These are phyloP conservation scores for Spodoptera picta DNA, from an alignment of 2,888 invertebrate species.

Conservation along the genomic window DNA sequence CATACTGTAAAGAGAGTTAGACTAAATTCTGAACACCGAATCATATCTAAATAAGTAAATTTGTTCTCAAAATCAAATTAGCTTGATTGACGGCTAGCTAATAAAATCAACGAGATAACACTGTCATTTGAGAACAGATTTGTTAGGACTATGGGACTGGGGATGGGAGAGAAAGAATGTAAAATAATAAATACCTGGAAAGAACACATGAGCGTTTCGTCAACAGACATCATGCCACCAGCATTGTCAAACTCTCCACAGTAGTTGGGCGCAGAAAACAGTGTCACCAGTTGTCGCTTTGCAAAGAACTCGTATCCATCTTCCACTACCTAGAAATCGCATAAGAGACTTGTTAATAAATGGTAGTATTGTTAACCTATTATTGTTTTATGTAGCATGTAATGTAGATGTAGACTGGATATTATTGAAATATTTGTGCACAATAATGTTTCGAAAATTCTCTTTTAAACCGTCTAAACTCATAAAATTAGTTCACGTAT, in stretches of 20 bases:
- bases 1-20: too few species aligned
- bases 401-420: too few species aligned
- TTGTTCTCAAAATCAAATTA: too few species aligned
- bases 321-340: conserved; percentile 94
- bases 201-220: conserved; percentile 99
- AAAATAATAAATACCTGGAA: conserved; percentile 93
- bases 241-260: conserved; percentile 99
- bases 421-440: too few species aligned
- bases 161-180: neutral
- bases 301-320: conserved; percentile 99
- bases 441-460: too few species aligned
- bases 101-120: neutral
- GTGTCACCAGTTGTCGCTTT: conserved; percentile 98
- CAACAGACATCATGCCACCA: conserved; percentile 99
- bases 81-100: too few species aligned
- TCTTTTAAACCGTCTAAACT: too few species aligned
- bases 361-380: neutral
- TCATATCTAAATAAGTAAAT: too few species aligned
- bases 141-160: neutral
- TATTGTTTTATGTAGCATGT: neutral
- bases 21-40: too few species aligned
- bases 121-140: neutral
- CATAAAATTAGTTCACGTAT: too few species aligned
- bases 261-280: conserved; percentile 99
- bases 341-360: neutral